Evolutionary conservation across 2,888 invertebrate species (phyloP), one percentile per base, ranked within the genome.

Genomic region (Xestoiulus laeticollis): DNA sequence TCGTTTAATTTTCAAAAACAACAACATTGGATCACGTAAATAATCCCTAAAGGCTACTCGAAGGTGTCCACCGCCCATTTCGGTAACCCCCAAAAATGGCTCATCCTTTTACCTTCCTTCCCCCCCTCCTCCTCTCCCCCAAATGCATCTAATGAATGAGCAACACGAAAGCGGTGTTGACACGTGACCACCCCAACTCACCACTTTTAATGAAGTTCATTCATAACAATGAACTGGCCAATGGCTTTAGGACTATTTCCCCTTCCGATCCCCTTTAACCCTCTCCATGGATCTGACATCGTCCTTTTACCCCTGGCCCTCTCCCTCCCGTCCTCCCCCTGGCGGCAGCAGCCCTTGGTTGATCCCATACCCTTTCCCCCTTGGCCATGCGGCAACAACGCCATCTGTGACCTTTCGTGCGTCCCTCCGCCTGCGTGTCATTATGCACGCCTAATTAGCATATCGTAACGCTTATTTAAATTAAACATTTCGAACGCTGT

Each of bases 341-440:
- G 22, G 78, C 78, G 78, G 78, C 78, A 78, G 78, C 78, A 78
- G 30, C 78, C 78, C 30, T 26, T 14, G 78, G 12, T 22, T 78
- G 78, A 78, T 22, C 78, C 78, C 78, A 8, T 30, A 30, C 78
- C 78, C 22, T 78, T 78, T 30, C 78, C 78, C 78, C 78, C 78
- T 78, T 30, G 78, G 78, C 78, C 78, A 30, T 26, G 78, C 78
- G 30, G 78, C 78, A 78, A 78, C 78, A 78, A 78, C 78, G 78
- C 78, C 78, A 78, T 78, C 78, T 78, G 78, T 78, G 78, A 78
- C 78, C 78, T 78, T 78, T 78, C 78, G 78, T 78, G 78, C 78
- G 78, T 78, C 78, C 78, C 78, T 78, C 78, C 78, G 78, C 30
- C 78, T 16, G 78, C 78, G 30, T 78, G 30, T 10, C 78, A 78